These are phyloP conservation scores for Thunnus thynnus DNA, from an alignment of 2,113 vertebrate species.

Conservation along the genomic window DNA sequence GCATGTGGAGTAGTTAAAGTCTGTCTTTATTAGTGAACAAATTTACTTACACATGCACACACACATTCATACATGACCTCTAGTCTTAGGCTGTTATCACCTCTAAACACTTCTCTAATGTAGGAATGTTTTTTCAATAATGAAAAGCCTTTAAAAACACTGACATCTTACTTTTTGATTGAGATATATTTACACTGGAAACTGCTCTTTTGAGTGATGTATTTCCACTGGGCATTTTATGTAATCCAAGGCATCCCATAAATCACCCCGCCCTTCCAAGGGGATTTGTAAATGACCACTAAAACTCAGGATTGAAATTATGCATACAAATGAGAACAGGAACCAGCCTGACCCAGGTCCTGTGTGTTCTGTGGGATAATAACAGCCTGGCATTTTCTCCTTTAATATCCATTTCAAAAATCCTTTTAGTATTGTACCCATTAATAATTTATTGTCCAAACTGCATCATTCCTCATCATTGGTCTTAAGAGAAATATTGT, in stretches of 20 bases:
- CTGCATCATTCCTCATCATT: neutral
- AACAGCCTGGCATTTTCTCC: neutral
- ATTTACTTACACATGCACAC: neutral
- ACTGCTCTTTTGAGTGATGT: neutral
- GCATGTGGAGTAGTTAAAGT: conserved; percentile 2
- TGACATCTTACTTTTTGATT: neutral
- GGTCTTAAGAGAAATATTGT: neutral
- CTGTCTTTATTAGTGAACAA: neutral
- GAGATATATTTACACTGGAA: neutral
- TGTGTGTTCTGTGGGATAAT: neutral
- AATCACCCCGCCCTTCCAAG: conserved; percentile 32
- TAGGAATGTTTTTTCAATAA: neutral
- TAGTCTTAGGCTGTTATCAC: too few relatives aligned
- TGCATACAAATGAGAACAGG: conserved; percentile 5
- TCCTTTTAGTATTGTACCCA: neutral
- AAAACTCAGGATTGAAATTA: conserved; percentile 15
- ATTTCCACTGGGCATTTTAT: conserved; percentile 1
- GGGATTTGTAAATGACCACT: conserved; percentile 50
- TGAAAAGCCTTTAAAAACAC: neutral
- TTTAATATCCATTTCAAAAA: neutral
- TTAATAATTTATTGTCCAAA: neutral
- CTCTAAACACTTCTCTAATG: too few relatives aligned
- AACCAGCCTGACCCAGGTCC: neutral
- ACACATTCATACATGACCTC: neutral
- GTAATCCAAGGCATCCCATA: conserved; percentile 27